A percentile compares a stretch with the other conserved stretches of the same genome.
phyloP scores from a whole-genome alignment of 2,797 vertebrate species.

The Pangasius djambal region DNA sequence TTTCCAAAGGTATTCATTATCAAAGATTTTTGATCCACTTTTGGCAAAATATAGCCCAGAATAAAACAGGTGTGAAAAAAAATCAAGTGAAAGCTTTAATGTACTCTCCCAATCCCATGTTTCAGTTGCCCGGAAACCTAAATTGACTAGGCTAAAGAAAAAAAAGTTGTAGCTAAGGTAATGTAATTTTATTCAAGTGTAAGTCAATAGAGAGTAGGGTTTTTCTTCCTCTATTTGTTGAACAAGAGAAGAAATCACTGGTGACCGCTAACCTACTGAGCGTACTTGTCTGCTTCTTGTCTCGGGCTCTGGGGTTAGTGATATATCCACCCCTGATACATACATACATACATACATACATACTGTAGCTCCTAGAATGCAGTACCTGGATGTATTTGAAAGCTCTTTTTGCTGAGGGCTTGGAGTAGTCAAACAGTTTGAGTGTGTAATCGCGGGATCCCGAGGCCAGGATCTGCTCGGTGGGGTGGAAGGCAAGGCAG shows the following conservation, averaged over 20 bases:
- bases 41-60: background rate
- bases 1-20: background rate
- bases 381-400: slow-evolving; percentile 97
- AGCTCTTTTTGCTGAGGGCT: slow-evolving; percentile 96
- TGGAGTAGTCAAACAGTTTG: slow-evolving; percentile 98
- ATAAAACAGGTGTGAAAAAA: background rate
- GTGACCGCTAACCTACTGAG: background rate
- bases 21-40: background rate
- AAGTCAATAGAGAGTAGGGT: background rate
- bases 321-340: background rate
- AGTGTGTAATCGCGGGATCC: slow-evolving; percentile 97
- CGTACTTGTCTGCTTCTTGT: background rate
- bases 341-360: background rate
- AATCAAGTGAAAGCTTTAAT: background rate
- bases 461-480: slow-evolving; percentile 94
- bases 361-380: background rate
- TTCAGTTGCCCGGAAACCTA: background rate
- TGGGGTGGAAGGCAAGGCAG: slow-evolving; percentile 94
- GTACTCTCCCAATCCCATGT: background rate
- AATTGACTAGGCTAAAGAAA: background rate
- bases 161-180: background rate
- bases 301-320: background rate
- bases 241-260: background rate
- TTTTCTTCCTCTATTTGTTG: background rate
- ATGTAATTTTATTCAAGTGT: background rate